Conservation (phyloP, 53 echinoderm and acorn worm genomes). For the Holothuria leucospilota region DNA sequence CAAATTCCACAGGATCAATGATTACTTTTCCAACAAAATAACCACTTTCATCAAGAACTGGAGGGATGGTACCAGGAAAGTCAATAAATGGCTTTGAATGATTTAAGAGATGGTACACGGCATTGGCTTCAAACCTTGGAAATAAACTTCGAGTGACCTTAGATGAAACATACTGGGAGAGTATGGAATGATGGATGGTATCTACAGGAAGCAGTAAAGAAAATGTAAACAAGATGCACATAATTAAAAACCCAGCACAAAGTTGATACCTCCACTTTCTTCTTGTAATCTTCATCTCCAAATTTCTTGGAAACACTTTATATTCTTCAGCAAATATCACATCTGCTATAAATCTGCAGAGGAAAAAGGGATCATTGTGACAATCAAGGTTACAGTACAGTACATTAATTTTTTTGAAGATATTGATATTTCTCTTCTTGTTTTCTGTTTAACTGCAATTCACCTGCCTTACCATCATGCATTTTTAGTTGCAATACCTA, state of each 20-base stretch:
- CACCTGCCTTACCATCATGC: too few species aligned
- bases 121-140: neutral
- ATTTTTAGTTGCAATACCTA: too few species aligned
- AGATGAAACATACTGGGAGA: slow-evolving; percentile 17
- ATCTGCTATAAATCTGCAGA: too few species aligned
- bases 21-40: slow-evolving; percentile 19
- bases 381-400: too few species aligned
- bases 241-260: slow-evolving; percentile 7
- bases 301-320: too few species aligned
- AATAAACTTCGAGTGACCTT: neutral
- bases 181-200: neutral
- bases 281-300: slow-evolving; percentile 21
- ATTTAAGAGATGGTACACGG: neutral
- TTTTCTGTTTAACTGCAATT: too few species aligned
- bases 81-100: slow-evolving; percentile 30
- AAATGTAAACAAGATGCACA: slow-evolving; percentile 17
- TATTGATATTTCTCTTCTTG: too few species aligned
- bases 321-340: too few species aligned
- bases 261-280: slow-evolving; percentile 32
- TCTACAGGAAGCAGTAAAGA: neutral
- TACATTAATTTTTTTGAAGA: too few species aligned
- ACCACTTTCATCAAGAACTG: slow-evolving; percentile 20
- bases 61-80: slow-evolving; percentile 4
- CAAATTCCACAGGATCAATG: neutral
- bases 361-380: too few species aligned